A percentile compares a stretch with the other conserved stretches of the same genome.
These are phyloP conservation scores for Halcyon malimbica DNA, from an alignment of 2,113 vertebrate genomes.

Conservation along the genomic window DNA sequence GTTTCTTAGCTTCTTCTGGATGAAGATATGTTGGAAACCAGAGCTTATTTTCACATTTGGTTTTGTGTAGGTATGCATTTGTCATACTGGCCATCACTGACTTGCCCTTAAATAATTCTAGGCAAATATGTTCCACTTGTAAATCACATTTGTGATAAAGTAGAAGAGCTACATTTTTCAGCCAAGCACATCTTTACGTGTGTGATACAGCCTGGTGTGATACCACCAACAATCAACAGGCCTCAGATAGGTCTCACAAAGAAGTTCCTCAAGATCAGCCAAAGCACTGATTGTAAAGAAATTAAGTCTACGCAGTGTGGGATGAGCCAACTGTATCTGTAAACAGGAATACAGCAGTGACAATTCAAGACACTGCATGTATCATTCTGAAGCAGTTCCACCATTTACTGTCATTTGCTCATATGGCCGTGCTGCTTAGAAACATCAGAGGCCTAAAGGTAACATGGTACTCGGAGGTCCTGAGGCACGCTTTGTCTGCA, in stretches of 20 bases:
- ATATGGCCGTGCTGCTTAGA: background rate
- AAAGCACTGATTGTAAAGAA: background rate
- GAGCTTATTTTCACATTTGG: background rate
- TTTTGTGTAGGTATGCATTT: background rate
- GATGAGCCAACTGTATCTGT: background rate
- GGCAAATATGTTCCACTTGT: background rate
- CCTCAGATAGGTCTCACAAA: background rate
- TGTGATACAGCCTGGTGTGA: background rate
- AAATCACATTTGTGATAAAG: no score
- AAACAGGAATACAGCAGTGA: background rate
- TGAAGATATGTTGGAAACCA: background rate
- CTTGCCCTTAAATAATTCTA: background rate
- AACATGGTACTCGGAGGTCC: background rate
- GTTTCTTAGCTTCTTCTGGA: background rate
- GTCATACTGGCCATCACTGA: background rate
- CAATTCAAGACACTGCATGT: background rate
- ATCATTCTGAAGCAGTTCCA: background rate
- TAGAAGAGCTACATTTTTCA: background rate
- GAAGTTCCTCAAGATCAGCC: background rate
- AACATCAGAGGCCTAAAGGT: background rate
- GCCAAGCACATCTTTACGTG: background rate
- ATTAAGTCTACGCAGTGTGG: background rate
- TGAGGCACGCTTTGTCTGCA: accelerated
- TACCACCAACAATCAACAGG: background rate
- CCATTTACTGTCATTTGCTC: background rate